phyloP scores from a whole-genome alignment of 2,888 invertebrate genomes.

The Agrochola lychnidis region DNA sequence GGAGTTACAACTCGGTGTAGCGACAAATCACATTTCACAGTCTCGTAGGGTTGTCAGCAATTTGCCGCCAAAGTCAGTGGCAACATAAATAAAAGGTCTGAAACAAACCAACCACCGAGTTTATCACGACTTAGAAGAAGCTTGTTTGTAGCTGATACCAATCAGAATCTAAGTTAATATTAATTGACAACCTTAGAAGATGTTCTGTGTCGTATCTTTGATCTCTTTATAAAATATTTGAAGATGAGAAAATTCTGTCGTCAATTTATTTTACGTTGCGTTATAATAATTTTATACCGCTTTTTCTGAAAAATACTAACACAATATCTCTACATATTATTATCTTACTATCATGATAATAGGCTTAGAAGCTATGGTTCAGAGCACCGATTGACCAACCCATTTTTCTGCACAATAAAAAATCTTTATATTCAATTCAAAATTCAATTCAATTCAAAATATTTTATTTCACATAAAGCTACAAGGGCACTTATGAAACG shows the following conservation, averaged over 20 bases:
- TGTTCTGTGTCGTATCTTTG: conserved; percentile 12
- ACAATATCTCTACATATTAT: background rate
- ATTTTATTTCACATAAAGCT: no score
- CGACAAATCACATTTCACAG: conserved; percentile 70
- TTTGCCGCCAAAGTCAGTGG: conserved; percentile 48
- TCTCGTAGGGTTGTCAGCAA: conserved; percentile 52
- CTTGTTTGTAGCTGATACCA: conserved; percentile 29
- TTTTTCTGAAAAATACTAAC: background rate
- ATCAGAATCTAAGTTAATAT: conserved; percentile 33
- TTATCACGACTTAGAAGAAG: conserved; percentile 31
- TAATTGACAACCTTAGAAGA: conserved; percentile 41
- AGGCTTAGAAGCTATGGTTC: background rate
- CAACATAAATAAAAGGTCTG: conserved; percentile 48
- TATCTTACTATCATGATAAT: background rate
- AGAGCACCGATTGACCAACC: background rate
- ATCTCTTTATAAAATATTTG: conserved; percentile 22
- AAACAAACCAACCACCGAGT: conserved; percentile 28
- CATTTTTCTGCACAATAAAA: background rate
- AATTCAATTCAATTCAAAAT: no score
- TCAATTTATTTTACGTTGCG: background rate
- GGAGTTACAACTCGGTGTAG: conserved; percentile 54
- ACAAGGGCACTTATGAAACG: no score
- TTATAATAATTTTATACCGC: no score
- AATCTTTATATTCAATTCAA: no score
- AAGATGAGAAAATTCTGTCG: background rate